Evolutionary conservation across 37 sponge, comb jelly and placozoan species (phyloP).

Genomic region (Bolinopsis microptera): DNA sequence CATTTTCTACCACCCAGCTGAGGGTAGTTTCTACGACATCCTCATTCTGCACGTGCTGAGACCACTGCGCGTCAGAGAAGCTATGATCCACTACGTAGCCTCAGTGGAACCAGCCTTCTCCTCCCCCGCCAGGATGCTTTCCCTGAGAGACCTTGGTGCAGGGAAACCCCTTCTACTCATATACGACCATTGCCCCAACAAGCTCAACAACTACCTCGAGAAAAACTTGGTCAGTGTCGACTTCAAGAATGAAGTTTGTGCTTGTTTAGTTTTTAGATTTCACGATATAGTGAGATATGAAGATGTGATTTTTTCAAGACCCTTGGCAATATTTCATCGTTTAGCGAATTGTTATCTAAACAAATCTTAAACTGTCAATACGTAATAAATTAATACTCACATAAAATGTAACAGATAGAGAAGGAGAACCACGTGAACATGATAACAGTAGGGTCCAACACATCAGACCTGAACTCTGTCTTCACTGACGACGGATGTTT

Average conservation of each 20-base stretch:
- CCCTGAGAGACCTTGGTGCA: not conserved
- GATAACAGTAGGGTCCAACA: slow-evolving; percentile 34
- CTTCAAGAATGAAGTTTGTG: too few relatives aligned
- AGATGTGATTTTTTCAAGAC: too few relatives aligned
- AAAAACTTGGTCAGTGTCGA: slow-evolving; percentile 18
- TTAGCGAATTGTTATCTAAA: too few relatives aligned
- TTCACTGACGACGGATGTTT: slow-evolving; percentile 55
- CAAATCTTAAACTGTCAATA: too few relatives aligned
- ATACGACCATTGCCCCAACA: slow-evolving; percentile 38
- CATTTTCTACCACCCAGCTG: slow-evolving; percentile 11
- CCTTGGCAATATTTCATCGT: too few relatives aligned
- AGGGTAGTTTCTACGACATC: slow-evolving; percentile 52
- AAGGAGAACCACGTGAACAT: not conserved
- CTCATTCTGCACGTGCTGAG: slow-evolving; percentile 52
- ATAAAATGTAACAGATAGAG: too few relatives aligned
- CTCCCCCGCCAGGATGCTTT: not conserved
- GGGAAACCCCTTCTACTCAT: slow-evolving; percentile 2
- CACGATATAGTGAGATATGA: too few relatives aligned
- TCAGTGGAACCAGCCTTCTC: slow-evolving; percentile 1
- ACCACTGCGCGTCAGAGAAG: slow-evolving; percentile 60
- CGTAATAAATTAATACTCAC: too few relatives aligned
- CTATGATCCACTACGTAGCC: slow-evolving; percentile 20
- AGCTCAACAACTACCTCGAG: slow-evolving; percentile 41
- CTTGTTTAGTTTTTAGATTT: too few relatives aligned
- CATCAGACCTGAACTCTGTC: not conserved